Evolutionary conservation across 1,140 invertebrate genomes (phyloP).

Genomic region (Drosophila aff.): DNA sequence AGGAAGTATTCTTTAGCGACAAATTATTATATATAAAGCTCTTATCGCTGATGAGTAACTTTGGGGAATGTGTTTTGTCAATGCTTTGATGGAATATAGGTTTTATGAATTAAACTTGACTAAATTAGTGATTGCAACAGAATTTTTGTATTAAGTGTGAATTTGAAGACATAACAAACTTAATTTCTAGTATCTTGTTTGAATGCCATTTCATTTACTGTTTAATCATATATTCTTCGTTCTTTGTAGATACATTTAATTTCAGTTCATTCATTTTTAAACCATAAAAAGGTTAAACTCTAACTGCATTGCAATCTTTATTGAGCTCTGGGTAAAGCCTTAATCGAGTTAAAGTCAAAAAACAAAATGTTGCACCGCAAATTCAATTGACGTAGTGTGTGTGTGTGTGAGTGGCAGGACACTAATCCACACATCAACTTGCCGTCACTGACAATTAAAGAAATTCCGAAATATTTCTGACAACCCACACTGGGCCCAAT

Average conservation of each 20-base stretch:
- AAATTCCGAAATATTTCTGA: conserved; percentile 12
- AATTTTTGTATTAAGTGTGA: neutral
- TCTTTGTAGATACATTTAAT: neutral
- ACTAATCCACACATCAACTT: conserved; percentile 34
- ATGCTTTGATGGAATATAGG: neutral
- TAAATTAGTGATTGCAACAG: neutral
- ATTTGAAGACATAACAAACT: neutral
- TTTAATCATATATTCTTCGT: neutral
- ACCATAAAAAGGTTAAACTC: neutral
- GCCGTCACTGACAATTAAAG: conserved; percentile 35
- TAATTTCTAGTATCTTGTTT: neutral
- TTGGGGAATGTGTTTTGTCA: neutral
- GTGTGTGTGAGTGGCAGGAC: conserved; percentile 1
- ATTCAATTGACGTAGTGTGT: conserved; percentile 16
- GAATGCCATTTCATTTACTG: neutral
- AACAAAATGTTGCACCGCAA: conserved; percentile 17
- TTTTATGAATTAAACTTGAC: neutral
- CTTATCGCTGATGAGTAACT: conserved; percentile 9
- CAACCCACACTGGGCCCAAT: too few species aligned
- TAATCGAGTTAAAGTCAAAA: conserved; percentile 30
- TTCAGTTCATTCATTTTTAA: neutral
- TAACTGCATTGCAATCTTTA: neutral
- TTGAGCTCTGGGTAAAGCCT: neutral
- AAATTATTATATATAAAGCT: conserved; percentile 24
- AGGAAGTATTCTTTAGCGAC: conserved; percentile 20